Percentiles rank a stretch among this genome's conserved stretches.
phyloP scores from a whole-genome alignment of 2,888 invertebrate species.

The Macaria liturata region DNA sequence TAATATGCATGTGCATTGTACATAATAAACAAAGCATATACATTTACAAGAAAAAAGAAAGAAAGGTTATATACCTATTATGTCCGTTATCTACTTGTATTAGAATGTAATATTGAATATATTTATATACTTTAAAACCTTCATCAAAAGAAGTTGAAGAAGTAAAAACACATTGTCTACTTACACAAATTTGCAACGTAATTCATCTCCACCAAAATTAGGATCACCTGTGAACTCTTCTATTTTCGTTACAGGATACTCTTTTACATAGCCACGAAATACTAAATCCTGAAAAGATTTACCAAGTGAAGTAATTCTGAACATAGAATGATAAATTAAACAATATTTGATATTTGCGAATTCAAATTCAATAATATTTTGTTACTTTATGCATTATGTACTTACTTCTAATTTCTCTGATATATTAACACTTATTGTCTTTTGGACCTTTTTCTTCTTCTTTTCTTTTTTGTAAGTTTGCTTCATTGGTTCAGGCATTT shows the following conservation, averaged over 20 bases:
- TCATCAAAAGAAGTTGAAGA: no score
- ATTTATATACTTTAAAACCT: no score
- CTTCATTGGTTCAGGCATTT: conserved; percentile 55
- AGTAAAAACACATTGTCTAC: conserved; percentile 15
- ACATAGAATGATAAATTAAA: no score
- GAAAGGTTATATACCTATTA: no score
- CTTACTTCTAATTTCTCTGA: conserved; percentile 52
- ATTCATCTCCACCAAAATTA: conserved; percentile 63
- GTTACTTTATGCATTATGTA: not conserved
- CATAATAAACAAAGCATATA: no score
- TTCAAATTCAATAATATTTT: no score
- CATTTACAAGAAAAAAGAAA: no score
- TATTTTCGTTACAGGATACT: conserved; percentile 52
- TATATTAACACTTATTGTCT: conserved; percentile 37
- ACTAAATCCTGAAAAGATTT: conserved; percentile 47
- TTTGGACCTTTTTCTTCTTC: conserved; percentile 39
- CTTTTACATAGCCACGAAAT: conserved; percentile 47
- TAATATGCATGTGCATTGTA: no score
- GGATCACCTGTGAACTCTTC: conserved; percentile 62
- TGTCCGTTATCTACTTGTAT: no score
- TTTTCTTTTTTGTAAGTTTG: conserved; percentile 38
- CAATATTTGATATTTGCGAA: no score
- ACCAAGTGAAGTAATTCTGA: no score
- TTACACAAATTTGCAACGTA: conserved; percentile 55
- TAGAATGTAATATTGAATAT: no score